phyloP scores from a whole-genome alignment of 2,888 invertebrate species.

The Mythimna pallens region DNA sequence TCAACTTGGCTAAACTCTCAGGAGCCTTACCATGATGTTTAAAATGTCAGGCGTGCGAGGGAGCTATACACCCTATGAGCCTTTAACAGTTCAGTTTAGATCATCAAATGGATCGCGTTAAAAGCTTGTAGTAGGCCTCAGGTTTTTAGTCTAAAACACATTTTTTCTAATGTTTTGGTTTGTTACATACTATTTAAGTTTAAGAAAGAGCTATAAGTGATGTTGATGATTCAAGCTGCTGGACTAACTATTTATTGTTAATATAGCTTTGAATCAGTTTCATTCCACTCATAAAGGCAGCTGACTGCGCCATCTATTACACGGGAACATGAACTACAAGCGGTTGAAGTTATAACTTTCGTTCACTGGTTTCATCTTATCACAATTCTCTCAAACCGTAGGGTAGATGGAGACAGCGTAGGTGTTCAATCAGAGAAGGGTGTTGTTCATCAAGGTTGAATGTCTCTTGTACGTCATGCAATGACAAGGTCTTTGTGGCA shows the following conservation, averaged over 20 bases:
- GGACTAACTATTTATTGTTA: neutral
- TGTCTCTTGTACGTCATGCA: neutral
- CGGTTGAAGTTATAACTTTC: neutral
- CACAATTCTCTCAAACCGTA: neutral
- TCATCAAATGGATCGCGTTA: too few relatives aligned
- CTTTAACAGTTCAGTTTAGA: too few relatives aligned
- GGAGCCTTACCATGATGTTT: too few relatives aligned
- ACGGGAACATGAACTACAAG: constrained; percentile 15
- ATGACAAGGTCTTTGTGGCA: neutral
- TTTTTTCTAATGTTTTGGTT: neutral
- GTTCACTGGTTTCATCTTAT: neutral
- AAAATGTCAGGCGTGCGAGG: too few relatives aligned
- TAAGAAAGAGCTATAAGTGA: neutral
- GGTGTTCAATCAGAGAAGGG: neutral
- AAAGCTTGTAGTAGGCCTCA: too few relatives aligned
- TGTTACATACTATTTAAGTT: neutral
- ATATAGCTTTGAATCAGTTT: neutral
- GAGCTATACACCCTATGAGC: too few relatives aligned
- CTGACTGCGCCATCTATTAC: constrained; percentile 44
- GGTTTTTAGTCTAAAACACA: neutral
- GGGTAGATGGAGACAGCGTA: constrained; percentile 27
- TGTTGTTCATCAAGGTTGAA: neutral
- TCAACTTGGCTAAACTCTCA: too few relatives aligned
- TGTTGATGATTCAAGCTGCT: neutral
- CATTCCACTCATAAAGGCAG: too few relatives aligned